Evolutionary conservation across 2,888 invertebrate genomes (phyloP).

Genomic region (Anodontia alba): DNA sequence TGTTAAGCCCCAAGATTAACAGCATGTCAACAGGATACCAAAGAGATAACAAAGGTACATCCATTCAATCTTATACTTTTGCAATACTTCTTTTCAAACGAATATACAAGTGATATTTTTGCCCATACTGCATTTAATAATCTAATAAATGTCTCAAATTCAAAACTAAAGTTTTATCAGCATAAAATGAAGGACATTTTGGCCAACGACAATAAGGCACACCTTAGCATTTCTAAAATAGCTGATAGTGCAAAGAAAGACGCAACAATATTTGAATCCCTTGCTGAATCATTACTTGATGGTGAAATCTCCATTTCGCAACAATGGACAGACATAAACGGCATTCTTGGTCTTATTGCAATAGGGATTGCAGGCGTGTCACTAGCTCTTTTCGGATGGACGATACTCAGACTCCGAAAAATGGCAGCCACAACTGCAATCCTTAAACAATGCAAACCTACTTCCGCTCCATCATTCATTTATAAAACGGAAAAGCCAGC

Average conservation of each 20-base stretch:
- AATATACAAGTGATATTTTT: slow-evolving; percentile 11
- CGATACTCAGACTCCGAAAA: background rate
- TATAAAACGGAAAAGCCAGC: background rate
- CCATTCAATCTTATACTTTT: slow-evolving; percentile 20
- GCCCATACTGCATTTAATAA: background rate
- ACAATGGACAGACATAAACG: background rate
- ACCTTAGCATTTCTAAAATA: slow-evolving; percentile 13
- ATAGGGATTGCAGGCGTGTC: background rate
- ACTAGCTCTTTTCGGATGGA: background rate
- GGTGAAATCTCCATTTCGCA: background rate
- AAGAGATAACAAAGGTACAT: slow-evolving; percentile 15
- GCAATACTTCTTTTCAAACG: slow-evolving; percentile 9
- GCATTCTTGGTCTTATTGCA: background rate
- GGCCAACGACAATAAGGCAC: background rate
- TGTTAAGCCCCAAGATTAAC: slow-evolving; percentile 29
- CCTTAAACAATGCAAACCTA: background rate
- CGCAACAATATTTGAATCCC: background rate
- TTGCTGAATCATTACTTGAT: slow-evolving; percentile 19
- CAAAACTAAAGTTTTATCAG: slow-evolving; percentile 13
- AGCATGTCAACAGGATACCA: slow-evolving; percentile 22
- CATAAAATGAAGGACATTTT: slow-evolving; percentile 8
- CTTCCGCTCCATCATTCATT: background rate
- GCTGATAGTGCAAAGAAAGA: slow-evolving; percentile 5
- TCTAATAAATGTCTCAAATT: slow-evolving; percentile 7
- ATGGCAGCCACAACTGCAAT: background rate